Percentiles rank a stretch among this genome's conserved stretches.
phyloP scores from a whole-genome alignment of 2,113 vertebrate species.

The Macrotis lagotis region DNA sequence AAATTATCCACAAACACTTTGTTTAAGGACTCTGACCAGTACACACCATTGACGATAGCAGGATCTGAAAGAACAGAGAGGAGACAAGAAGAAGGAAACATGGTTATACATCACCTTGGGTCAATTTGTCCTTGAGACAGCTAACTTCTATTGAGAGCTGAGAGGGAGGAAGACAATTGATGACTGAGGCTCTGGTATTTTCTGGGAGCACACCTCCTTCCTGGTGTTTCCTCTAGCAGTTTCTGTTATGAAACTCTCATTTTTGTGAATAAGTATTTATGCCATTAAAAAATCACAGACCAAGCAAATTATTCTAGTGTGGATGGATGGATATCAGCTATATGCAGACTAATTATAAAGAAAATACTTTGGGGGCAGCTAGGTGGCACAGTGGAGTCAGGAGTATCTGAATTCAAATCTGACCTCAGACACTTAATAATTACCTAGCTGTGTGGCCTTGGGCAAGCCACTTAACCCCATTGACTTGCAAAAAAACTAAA shows the following conservation, averaged over 20 bases:
- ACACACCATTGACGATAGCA: slow-evolving; percentile 97
- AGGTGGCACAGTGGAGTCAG: too few species aligned
- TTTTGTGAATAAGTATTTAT: not conserved
- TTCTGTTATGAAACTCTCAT: not conserved
- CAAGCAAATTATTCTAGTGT: not conserved
- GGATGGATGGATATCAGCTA: not conserved
- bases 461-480: too few species aligned
- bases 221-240: not conserved
- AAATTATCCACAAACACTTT: slow-evolving; percentile 99
- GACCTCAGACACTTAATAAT: too few species aligned
- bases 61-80: slow-evolving; percentile 86
- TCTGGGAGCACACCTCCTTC: not conserved
- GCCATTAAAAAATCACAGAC: not conserved
- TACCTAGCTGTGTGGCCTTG: too few species aligned
- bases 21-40: slow-evolving; percentile 99
- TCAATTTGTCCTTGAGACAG: not conserved
- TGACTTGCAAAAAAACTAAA: too few species aligned
- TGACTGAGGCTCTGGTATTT: not conserved
- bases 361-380: not conserved
- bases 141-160: not conserved
- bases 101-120: slow-evolving; percentile 1
- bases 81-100: not conserved
- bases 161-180: not conserved
- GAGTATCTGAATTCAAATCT: too few species aligned
- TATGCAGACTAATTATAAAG: not conserved